A percentile compares a stretch with the other conserved stretches of the same genome.
Evolutionary conservation across 2,888 invertebrate genomes (phyloP).

Genomic region (Ctenicera cuprea): DNA sequence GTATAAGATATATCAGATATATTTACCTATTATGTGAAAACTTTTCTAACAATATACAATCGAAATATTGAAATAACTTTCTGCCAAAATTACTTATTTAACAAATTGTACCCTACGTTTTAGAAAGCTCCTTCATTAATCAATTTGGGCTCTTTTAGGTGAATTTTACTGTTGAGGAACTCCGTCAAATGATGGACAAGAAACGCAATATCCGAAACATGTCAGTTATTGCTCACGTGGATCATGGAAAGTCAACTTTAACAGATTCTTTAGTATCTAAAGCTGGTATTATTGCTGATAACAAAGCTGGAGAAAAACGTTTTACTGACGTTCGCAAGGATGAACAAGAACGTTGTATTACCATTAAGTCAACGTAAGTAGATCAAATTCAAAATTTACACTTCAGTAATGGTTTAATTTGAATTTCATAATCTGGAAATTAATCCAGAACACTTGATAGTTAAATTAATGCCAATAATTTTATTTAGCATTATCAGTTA

Average conservation of each 20-base stretch:
- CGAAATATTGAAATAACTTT: too few species aligned
- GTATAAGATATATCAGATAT: too few species aligned
- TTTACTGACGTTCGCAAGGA: constrained; percentile 99
- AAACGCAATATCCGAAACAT: constrained; percentile 99
- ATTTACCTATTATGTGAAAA: too few species aligned
- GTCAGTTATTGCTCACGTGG: constrained; percentile 99
- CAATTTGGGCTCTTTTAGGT: constrained; percentile 79
- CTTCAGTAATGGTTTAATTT: background rate
- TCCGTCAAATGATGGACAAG: constrained; percentile 99
- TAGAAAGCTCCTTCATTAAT: too few species aligned
- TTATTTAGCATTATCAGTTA: too few species aligned
- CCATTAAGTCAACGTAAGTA: constrained; percentile 99
- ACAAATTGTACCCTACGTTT: too few species aligned
- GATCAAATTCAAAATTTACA: too few species aligned
- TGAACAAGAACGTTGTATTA: constrained; percentile 99
- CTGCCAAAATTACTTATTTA: too few species aligned
- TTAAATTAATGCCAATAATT: background rate
- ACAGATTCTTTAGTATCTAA: constrained; percentile 99
- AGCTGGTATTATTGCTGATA: constrained; percentile 99
- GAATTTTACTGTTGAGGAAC: constrained; percentile 99
- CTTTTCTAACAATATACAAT: too few species aligned
- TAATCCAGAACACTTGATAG: too few species aligned
- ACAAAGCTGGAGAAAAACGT: constrained; percentile 99
- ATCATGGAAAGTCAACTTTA: constrained; percentile 99
- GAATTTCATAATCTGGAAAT: background rate